Evolutionary conservation across 2,888 invertebrate genomes (phyloP).

Genomic region (Orchestes rusci): DNA sequence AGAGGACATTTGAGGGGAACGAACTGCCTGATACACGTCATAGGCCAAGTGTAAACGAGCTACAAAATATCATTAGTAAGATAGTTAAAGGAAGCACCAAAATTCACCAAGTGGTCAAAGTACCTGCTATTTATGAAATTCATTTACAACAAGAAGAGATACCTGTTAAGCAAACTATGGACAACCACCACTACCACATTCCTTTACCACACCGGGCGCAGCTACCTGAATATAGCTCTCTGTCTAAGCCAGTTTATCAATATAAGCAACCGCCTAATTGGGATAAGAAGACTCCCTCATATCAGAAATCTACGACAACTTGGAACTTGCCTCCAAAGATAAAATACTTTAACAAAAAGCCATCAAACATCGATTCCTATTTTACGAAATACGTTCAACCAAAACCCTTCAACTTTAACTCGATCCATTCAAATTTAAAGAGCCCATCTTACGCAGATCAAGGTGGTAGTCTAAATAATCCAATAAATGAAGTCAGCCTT

Average conservation of each 20-base stretch:
- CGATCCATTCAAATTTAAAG: too few species aligned
- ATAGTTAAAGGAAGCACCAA: conserved; percentile 13
- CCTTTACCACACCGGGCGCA: not conserved
- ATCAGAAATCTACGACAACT: conserved; percentile 3
- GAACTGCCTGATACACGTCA: conserved; percentile 5
- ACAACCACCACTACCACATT: too few species aligned
- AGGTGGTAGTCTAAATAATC: too few species aligned
- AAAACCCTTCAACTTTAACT: conserved; percentile 6
- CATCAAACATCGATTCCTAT: not conserved
- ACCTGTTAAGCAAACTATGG: not conserved
- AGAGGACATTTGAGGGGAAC: conserved; percentile 3
- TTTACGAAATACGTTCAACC: conserved; percentile 10
- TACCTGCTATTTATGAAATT: conserved; percentile 33
- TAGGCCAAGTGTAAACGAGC: conserved; percentile 10
- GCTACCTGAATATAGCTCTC: not conserved
- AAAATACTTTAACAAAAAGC: conserved; percentile 6
- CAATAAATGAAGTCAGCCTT: too few species aligned
- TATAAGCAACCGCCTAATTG: not conserved
- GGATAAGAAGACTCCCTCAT: not conserved
- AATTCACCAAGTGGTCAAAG: conserved; percentile 30
- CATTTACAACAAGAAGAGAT: conserved; percentile 27
- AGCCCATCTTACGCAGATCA: not conserved
- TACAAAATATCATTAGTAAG: conserved; percentile 15
- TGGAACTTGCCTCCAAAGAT: conserved; percentile 17
- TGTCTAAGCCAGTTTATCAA: too few species aligned